A percentile compares a stretch with the other conserved stretches of the same genome.
Conservation (phyloP, 2,797 vertebrate species). For the Lepus townsendii region DNA sequence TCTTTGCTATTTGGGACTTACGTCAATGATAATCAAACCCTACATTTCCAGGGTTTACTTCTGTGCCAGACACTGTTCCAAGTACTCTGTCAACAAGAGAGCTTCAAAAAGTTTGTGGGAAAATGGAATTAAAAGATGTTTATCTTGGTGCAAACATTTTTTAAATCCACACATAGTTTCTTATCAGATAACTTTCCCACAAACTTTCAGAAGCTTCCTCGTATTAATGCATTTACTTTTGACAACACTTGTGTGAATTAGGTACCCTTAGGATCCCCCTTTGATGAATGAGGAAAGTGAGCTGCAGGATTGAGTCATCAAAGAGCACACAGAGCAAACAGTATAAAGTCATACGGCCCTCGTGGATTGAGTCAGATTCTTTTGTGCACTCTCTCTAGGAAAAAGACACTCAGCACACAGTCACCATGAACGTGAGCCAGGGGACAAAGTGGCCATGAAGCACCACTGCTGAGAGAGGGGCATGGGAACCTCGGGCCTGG, state of each 20-base stretch:
- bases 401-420: background rate
- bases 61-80: background rate
- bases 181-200: no score
- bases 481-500: background rate
- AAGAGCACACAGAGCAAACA: background rate
- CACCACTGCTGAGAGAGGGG: background rate
- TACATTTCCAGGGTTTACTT: background rate
- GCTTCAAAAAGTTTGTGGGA: no score
- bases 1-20: constrained; percentile 38
- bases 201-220: no score
- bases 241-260: background rate
- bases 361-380: background rate
- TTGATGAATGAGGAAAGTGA: constrained; percentile 27
- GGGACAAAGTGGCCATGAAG: background rate
- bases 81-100: background rate
- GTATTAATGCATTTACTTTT: constrained; percentile 50
- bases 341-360: background rate
- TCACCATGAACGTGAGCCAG: background rate
- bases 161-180: no score
- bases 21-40: background rate
- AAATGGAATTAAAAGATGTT: no score
- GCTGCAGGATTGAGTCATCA: background rate
- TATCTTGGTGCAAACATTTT: no score
- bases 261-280: background rate
- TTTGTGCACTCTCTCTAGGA: background rate